A percentile compares a stretch with the other conserved stretches of the same genome.
phyloP scores from a whole-genome alignment of 2,888 invertebrate species.

The Bhutanitis thaidina region DNA sequence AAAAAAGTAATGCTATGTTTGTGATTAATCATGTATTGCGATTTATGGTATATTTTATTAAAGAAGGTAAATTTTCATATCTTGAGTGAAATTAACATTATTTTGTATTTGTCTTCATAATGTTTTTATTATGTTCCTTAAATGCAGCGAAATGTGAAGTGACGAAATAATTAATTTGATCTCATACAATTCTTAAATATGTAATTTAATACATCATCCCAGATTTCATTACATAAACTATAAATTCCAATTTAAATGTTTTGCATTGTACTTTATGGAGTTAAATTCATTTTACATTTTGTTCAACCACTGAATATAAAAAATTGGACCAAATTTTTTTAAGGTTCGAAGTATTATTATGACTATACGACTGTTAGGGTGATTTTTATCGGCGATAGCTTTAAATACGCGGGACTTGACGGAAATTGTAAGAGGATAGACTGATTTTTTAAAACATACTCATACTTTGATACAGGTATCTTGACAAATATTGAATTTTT shows the following conservation, averaged over 20 bases:
- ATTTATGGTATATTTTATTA: conserved; percentile 15
- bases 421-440: conserved; percentile 63
- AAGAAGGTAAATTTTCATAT: conserved; percentile 16
- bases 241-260: conserved; percentile 37
- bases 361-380: conserved; percentile 47
- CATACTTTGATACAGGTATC: conserved; percentile 71
- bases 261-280: conserved; percentile 6
- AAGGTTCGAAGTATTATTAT: conserved; percentile 45
- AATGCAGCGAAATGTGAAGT: conserved; percentile 40
- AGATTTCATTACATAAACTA: conserved; percentile 34
- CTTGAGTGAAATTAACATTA: conserved; percentile 28
- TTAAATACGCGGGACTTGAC: conserved; percentile 65
- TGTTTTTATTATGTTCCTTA: conserved; percentile 44
- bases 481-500: conserved; percentile 47
- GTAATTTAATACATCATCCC: conserved; percentile 26
- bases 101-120: conserved; percentile 35
- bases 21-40: conserved; percentile 12
- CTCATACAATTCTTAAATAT: conserved; percentile 40
- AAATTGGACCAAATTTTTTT: conserved; percentile 61
- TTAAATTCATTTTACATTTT: conserved; percentile 14
- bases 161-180: conserved; percentile 64
- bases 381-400: conserved; percentile 62
- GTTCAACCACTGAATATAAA: conserved; percentile 28
- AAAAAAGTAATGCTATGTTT: conserved; percentile 32
- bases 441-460: conserved; percentile 71